Evolutionary conservation across 2,113 vertebrate genomes (phyloP).

Genomic region (Cynopterus brachyotis): DNA sequence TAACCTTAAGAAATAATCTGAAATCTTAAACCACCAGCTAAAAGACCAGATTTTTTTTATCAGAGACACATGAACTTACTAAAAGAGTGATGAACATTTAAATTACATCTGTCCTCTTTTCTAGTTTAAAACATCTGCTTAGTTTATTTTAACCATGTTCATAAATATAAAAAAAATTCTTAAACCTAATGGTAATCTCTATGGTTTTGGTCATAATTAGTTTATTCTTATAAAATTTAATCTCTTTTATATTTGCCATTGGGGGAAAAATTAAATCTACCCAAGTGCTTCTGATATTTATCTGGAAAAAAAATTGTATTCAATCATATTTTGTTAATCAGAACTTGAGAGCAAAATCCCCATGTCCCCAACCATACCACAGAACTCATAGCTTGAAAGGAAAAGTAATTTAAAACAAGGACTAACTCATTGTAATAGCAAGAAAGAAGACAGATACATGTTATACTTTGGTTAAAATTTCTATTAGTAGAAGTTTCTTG

Average conservation of each 20-base stretch:
- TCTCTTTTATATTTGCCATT: neutral
- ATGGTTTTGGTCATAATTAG: neutral
- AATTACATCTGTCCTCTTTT: neutral
- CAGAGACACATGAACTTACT: neutral
- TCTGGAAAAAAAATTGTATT: neutral
- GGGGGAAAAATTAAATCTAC: neutral
- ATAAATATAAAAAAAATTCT: neutral
- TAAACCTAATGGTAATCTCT: neutral
- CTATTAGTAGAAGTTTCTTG: neutral
- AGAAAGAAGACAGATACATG: neutral
- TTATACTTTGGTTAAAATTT: slow-evolving; percentile 10
- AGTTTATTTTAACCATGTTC: neutral
- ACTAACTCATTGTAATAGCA: neutral
- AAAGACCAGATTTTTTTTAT: neutral
- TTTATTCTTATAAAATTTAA: neutral
- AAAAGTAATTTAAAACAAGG: neutral
- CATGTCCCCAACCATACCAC: neutral
- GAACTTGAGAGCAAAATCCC: neutral
- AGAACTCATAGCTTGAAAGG: neutral
- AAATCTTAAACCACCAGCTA: neutral
- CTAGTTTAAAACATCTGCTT: neutral
- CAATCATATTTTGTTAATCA: neutral
- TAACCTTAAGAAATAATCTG: neutral
- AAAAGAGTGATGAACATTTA: neutral
- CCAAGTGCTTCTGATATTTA: neutral